phyloP scores from a whole-genome alignment of 2,113 vertebrate species.

The Indicator indicator region DNA sequence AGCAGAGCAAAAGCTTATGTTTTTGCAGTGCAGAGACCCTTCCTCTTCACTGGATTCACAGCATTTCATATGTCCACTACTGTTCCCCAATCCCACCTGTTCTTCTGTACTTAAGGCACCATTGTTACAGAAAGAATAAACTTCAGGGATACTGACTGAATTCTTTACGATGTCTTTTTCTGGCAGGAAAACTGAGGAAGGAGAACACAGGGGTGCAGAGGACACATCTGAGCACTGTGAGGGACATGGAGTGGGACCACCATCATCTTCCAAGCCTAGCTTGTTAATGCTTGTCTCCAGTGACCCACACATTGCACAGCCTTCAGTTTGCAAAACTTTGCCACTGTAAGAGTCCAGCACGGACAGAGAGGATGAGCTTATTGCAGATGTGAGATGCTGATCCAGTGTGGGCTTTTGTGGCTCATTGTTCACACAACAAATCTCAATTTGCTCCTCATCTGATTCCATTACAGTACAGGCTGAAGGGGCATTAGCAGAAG shows the following conservation, averaged over 20 bases:
- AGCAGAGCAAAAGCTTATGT: background rate
- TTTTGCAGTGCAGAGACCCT: background rate
- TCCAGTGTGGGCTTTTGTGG: fast-evolving
- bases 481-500: background rate
- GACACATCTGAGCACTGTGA: background rate
- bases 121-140: slow-evolving; percentile 39
- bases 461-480: slow-evolving; percentile 67
- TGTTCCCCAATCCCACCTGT: background rate
- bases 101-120: slow-evolving; percentile 38
- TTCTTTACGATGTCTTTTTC: slow-evolving; percentile 11
- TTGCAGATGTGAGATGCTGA: background rate
- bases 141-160: background rate
- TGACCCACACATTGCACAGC: background rate
- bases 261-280: background rate
- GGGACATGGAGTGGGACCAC: background rate
- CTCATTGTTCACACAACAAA: slow-evolving; percentile 63
- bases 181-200: background rate
- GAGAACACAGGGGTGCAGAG: background rate
- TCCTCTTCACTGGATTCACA: background rate
- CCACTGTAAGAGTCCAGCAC: background rate
- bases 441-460: slow-evolving; percentile 87
- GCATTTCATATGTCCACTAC: background rate
- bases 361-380: background rate
- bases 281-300: background rate
- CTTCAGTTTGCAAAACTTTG: background rate